Percentiles rank a stretch among this genome's conserved stretches.
These are phyloP conservation scores for Eueremaeus valkanovi DNA, from an alignment of 2,888 invertebrate species.

Conservation along the genomic window DNA sequence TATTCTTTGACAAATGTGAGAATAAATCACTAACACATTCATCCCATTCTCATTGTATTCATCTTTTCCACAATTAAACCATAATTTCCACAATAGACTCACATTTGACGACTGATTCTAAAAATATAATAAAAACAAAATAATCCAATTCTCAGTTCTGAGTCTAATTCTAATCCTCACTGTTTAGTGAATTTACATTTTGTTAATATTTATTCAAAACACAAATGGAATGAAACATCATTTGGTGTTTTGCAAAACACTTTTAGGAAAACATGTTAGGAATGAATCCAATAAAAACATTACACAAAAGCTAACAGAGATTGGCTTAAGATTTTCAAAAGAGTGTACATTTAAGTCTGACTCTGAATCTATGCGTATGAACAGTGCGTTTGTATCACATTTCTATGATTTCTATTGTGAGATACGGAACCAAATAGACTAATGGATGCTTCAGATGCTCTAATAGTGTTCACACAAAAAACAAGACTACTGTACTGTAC, in stretches of 20 bases:
- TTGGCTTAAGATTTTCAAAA: neutral
- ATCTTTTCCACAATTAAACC: neutral
- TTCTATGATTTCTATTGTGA: conserved; percentile 21
- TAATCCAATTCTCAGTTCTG: neutral
- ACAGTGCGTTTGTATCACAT: conserved; percentile 16
- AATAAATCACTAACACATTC: conserved; percentile 14
- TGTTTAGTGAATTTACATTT: neutral
- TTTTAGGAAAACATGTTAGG: neutral
- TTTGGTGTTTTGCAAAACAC: neutral
- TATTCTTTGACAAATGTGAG: conserved; percentile 11
- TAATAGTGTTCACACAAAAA: neutral
- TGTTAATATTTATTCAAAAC: conserved; percentile 5
- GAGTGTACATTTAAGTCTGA: neutral
- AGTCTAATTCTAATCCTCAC: neutral
- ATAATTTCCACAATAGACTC: neutral
- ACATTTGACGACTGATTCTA: neutral
- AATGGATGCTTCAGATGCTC: conserved; percentile 2
- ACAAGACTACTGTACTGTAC: neutral
- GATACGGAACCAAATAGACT: neutral
- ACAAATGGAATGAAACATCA: conserved; percentile 3
- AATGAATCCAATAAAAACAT: conserved; percentile 8
- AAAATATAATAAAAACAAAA: neutral
- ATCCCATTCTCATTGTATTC: neutral
- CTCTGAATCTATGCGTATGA: neutral
- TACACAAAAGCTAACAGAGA: neutral